A percentile compares a stretch with the other conserved stretches of the same genome.
Evolutionary conservation across 2,797 vertebrate species (phyloP).

Genomic region (Spea hammondii): DNA sequence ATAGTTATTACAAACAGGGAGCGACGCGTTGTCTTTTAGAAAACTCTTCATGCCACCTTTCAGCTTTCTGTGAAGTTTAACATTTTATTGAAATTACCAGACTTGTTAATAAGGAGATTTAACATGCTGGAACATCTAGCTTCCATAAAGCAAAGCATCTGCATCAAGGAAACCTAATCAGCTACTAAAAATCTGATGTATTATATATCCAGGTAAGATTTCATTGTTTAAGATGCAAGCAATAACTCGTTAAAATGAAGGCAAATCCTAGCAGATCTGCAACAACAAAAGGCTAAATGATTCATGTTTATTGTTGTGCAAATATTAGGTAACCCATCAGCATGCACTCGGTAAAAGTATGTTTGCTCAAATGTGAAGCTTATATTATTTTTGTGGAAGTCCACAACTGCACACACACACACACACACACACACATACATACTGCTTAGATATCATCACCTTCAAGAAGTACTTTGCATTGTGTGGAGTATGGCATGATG

Average conservation of each 20-base stretch:
- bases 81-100: too few relatives aligned
- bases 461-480: conserved; percentile 2
- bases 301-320: conserved; percentile 21
- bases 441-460: conserved; percentile 7
- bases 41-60: too few relatives aligned
- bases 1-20: too few relatives aligned
- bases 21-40: too few relatives aligned
- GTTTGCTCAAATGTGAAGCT: conserved; percentile 15
- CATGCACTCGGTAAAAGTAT: conserved; percentile 1
- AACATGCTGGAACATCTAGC: neutral
- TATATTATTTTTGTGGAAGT: conserved; percentile 27
- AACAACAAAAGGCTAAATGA: conserved; percentile 6
- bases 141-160: neutral
- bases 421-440: neutral
- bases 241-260: conserved; percentile 14
- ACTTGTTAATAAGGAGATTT: neutral
- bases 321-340: conserved; percentile 36
- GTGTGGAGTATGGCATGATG: neutral
- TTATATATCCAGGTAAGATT: neutral
- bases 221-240: conserved; percentile 16
- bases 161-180: neutral
- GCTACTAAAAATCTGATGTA: neutral
- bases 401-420: conserved; percentile 3
- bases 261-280: conserved; percentile 6
- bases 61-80: too few relatives aligned